Conservation (phyloP, 2,113 vertebrate genomes). For the Saiga tatarica region DNA sequence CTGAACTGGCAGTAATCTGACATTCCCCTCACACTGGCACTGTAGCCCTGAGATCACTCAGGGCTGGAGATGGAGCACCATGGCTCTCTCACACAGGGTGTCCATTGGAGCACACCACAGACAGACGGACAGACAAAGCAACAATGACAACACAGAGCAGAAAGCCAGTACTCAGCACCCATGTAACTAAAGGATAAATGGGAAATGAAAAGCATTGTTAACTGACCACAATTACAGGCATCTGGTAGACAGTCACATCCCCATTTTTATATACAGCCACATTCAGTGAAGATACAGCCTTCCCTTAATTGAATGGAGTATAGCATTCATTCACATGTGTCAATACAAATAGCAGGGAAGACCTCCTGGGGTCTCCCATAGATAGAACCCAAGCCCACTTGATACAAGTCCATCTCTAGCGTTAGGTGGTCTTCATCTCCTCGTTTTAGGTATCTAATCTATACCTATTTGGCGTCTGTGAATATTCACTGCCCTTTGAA, state of each 20-base stretch:
- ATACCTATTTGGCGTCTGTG: not conserved
- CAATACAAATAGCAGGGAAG: not conserved
- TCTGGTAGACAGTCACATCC: slow-evolving; percentile 7
- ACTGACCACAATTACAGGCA: not conserved
- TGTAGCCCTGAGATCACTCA: not conserved
- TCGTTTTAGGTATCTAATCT: not conserved
- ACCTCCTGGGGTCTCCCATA: not conserved
- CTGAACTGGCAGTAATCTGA: slow-evolving; percentile 26
- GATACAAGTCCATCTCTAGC: not conserved
- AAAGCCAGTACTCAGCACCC: not conserved
- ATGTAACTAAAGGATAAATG: not conserved
- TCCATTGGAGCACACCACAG: not conserved
- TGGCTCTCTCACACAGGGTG: not conserved
- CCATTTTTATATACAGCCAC: not conserved
- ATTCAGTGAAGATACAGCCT: not conserved
- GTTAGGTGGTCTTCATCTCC: not conserved
- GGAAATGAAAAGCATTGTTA: not conserved
- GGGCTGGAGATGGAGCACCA: not conserved
- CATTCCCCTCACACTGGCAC: not conserved
- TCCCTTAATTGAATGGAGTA: not conserved
- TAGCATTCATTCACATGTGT: not conserved
- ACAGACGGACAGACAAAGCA: rapidly evolving
- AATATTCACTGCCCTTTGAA: not conserved
- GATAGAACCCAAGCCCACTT: not conserved
- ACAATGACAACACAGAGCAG: rapidly evolving